Percentiles rank a stretch among this genome's conserved stretches.
Conservation (phyloP, 2,113 vertebrate species). For the Bucco capensis region DNA sequence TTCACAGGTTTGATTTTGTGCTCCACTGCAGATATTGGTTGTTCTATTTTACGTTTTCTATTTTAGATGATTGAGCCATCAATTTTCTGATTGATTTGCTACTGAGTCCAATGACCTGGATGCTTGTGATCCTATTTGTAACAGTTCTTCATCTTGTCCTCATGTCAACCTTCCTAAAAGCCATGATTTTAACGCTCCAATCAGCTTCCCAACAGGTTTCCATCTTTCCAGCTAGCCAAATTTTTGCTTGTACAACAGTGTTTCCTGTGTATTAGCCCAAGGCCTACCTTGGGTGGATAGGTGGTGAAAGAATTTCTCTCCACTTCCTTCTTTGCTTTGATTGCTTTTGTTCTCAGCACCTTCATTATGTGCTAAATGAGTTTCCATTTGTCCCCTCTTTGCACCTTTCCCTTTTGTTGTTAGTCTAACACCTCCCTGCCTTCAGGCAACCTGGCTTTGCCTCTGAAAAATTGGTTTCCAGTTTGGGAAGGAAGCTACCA, state of each 20-base stretch:
- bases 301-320: conserved; percentile 15
- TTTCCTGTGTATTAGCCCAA: background rate
- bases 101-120: background rate
- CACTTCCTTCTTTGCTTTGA: conserved; percentile 48
- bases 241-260: background rate
- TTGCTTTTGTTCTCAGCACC: conserved; percentile 44
- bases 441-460: background rate
- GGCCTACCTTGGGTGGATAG: background rate
- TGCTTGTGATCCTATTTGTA: background rate
- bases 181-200: background rate
- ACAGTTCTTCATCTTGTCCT: background rate
- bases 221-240: background rate
- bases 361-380: conserved; percentile 50
- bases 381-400: conserved; percentile 63
- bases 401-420: conserved; percentile 65
- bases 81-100: conserved; percentile 28
- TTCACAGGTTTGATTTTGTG: conserved; percentile 46
- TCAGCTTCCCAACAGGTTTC: background rate
- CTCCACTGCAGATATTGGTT: background rate
- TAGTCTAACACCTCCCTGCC: conserved; percentile 48
- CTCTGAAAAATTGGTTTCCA: conserved; percentile 15
- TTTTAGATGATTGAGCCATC: conserved; percentile 24
- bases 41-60: background rate
- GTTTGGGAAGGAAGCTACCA: background rate
- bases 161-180: conserved; percentile 2